A percentile compares a stretch with the other conserved stretches of the same genome.
Evolutionary conservation across 1,140 invertebrate species (phyloP).

Genomic region (Trachymyrmex septentrionalis): DNA sequence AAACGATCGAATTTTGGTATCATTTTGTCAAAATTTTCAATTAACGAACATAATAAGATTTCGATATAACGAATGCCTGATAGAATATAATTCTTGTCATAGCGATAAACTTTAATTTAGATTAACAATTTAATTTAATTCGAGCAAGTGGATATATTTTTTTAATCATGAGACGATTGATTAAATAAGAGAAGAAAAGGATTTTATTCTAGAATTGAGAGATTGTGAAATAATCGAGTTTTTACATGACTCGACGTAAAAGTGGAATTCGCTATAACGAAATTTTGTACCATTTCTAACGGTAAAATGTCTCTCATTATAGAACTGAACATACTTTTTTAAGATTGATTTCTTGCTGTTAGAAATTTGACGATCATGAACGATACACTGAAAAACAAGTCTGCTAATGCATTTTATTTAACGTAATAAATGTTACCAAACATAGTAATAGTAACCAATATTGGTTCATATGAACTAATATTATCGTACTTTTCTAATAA

Average conservation of each 20-base stretch:
- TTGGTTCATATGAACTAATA: too few species aligned
- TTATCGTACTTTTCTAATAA: too few species aligned
- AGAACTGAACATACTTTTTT: not conserved
- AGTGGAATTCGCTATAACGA: constrained; percentile 9
- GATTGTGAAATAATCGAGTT: not conserved
- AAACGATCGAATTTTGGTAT: constrained; percentile 5
- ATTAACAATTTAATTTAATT: constrained; percentile 5
- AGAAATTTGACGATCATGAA: constrained; percentile 23
- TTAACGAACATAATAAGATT: not conserved
- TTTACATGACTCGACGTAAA: not conserved
- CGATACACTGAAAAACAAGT: too few species aligned
- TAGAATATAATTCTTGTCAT: not conserved
- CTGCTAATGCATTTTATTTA: too few species aligned
- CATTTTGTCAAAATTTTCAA: not conserved
- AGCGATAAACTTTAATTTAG: constrained; percentile 6
- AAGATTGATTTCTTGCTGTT: not conserved
- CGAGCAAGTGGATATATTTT: not conserved
- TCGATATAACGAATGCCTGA: constrained; percentile 12
- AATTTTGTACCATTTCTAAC: not conserved
- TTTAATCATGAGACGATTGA: not conserved
- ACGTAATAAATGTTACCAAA: too few species aligned
- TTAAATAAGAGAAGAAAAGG: not conserved
- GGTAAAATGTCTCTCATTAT: not conserved
- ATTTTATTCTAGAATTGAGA: not conserved
- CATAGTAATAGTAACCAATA: too few species aligned